Percentiles rank a stretch among this genome's conserved stretches.
These are phyloP conservation scores for Scaptodrosophila lebanonensis DNA, from an alignment of 1,140 invertebrate genomes.

Conservation along the genomic window DNA sequence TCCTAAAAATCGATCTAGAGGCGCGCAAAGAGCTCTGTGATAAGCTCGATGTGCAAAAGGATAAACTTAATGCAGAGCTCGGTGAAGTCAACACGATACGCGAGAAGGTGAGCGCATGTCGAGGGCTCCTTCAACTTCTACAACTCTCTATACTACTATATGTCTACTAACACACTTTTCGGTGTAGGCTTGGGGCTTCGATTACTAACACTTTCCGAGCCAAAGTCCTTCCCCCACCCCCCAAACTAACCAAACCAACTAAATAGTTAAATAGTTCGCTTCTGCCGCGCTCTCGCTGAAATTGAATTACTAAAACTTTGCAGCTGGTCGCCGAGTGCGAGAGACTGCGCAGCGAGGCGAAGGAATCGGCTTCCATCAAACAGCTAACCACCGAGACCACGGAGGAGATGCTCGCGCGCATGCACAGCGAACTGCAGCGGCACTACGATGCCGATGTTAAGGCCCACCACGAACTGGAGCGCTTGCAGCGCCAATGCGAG, in stretches of 20 bases:
- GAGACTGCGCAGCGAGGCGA: conserved; percentile 49
- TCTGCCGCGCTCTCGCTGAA: not conserved
- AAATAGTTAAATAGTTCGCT: no score
- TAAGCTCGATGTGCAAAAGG: conserved; percentile 65
- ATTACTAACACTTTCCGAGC: no score
- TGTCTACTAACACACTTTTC: conserved; percentile 17
- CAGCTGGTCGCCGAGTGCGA: conserved; percentile 46
- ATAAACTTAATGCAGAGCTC: conserved; percentile 67
- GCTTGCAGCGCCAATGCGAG: conserved; percentile 43
- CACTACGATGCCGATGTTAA: conserved; percentile 43
- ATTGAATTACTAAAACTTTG: conserved; percentile 6
- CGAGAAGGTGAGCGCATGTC: conserved; percentile 54
- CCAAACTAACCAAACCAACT: no score
- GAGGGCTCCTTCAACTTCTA: not conserved
- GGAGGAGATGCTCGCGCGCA: conserved; percentile 44
- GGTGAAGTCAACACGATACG: conserved; percentile 54
- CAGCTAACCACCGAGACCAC: conserved; percentile 54
- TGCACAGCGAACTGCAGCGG: conserved; percentile 57
- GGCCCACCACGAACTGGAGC: conserved; percentile 52
- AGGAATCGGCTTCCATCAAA: conserved; percentile 35
- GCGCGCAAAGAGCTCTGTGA: conserved; percentile 67
- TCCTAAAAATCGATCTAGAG: conserved; percentile 60
- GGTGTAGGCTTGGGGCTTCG: no score
- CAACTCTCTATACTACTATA: not conserved
- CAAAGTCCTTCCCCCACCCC: no score